Evolutionary conservation across 1,140 invertebrate genomes (phyloP).

Genomic region (Conopomorpha cramerella): DNA sequence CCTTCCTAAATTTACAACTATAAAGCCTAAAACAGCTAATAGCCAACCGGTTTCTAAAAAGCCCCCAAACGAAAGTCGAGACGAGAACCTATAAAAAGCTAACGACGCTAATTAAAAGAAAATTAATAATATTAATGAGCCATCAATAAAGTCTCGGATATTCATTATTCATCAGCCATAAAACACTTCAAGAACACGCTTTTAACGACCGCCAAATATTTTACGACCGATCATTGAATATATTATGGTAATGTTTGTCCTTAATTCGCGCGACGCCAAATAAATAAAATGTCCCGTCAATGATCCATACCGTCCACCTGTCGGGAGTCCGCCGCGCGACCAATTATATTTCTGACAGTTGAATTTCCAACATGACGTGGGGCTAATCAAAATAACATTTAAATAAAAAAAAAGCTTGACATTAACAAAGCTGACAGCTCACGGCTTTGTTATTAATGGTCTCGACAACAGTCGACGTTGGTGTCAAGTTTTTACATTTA

Average conservation of each 20-base stretch:
- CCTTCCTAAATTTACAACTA: no score
- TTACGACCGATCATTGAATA: no score
- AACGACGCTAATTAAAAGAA: slow-evolving; percentile 4
- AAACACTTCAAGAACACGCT: no score
- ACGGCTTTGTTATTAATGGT: slow-evolving; percentile 53
- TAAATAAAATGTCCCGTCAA: slow-evolving; percentile 10
- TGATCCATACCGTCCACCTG: slow-evolving; percentile 29
- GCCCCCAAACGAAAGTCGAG: no score
- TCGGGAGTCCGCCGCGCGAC: slow-evolving; percentile 44
- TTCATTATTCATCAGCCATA: slow-evolving; percentile 4
- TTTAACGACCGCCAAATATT: no score
- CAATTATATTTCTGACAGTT: slow-evolving; percentile 61
- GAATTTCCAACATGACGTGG: slow-evolving; percentile 61
- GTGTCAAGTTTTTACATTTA: slow-evolving; percentile 29
- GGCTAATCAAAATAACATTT: slow-evolving; percentile 64
- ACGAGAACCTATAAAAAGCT: no score
- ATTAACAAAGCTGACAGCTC: slow-evolving; percentile 52
- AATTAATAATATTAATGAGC: slow-evolving; percentile 1
- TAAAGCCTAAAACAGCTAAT: no score
- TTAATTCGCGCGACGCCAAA: no score
- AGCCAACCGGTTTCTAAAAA: no score
- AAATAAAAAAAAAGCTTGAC: slow-evolving; percentile 47
- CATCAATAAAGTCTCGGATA: neutral
- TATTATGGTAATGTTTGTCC: no score
- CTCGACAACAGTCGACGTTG: slow-evolving; percentile 16